Percentiles rank a stretch among this genome's conserved stretches.
phyloP scores from a whole-genome alignment of 1,140 invertebrate species.

The Drosophila equinoxialis region DNA sequence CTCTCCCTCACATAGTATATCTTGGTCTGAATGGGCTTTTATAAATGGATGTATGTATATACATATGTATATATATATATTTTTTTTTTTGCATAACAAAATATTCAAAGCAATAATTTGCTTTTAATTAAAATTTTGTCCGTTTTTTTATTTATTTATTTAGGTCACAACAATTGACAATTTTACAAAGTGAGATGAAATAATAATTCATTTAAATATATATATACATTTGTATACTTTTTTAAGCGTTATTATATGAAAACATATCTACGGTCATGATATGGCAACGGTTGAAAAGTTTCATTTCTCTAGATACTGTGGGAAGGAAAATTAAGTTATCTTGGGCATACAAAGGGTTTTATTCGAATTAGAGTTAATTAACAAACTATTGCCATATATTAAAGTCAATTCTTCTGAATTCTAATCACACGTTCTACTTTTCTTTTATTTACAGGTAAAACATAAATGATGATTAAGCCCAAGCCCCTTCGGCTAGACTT shows the following conservation, averaged over 20 bases:
- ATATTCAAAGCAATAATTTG: slow-evolving; percentile 76
- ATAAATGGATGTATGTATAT: background rate
- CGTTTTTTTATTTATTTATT: slow-evolving; percentile 66
- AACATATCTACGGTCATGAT: background rate
- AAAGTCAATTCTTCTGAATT: background rate
- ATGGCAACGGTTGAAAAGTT: background rate
- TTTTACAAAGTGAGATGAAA: slow-evolving; percentile 30
- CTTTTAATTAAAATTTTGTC: slow-evolving; percentile 70
- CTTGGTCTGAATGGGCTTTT: slow-evolving; percentile 1
- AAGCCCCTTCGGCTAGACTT: too few species aligned
- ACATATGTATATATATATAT: background rate
- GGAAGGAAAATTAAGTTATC: too few species aligned
- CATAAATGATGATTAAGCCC: background rate
- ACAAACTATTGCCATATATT: too few species aligned
- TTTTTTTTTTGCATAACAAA: slow-evolving; percentile 54
- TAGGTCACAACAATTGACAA: slow-evolving; percentile 61
- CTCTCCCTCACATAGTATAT: background rate
- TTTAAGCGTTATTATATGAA: too few species aligned
- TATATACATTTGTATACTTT: background rate
- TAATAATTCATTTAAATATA: slow-evolving; percentile 13
- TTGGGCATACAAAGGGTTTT: too few species aligned
- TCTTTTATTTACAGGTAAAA: slow-evolving; percentile 37
- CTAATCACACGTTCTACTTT: background rate
- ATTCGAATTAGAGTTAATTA: too few species aligned
- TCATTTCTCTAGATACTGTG: background rate